These are phyloP conservation scores for Ceyx melanurus DNA, from an alignment of 2,113 vertebrate species.

Conservation along the genomic window DNA sequence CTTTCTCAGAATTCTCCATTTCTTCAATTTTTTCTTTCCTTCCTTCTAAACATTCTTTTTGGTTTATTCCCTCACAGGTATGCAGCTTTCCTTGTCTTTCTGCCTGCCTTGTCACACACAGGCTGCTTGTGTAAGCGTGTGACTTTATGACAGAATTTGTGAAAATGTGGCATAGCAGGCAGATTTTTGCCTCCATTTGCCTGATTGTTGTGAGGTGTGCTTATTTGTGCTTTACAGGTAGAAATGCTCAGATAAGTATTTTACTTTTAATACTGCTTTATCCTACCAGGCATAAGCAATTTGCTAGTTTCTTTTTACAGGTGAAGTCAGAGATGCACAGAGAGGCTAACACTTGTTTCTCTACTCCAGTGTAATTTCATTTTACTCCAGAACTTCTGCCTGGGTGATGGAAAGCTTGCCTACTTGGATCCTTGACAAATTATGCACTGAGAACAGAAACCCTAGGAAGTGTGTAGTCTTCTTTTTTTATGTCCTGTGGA, in stretches of 20 bases:
- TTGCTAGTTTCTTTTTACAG: background rate
- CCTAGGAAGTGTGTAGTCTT: background rate
- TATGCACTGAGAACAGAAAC: background rate
- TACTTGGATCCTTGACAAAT: background rate
- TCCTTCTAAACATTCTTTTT: background rate
- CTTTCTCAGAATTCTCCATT: conserved; percentile 10
- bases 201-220: background rate
- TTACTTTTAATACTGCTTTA: background rate
- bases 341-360: background rate
- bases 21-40: background rate
- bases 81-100: background rate
- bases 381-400: background rate
- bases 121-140: background rate
- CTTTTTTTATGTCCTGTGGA: background rate
- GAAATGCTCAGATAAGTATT: background rate
- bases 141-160: background rate
- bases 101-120: background rate
- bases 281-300: background rate
- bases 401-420: background rate
- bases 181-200: background rate
- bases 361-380: background rate
- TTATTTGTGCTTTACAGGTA: background rate
- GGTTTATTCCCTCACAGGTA: background rate
- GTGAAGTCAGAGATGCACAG: background rate
- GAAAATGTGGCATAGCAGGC: background rate